phyloP scores from a whole-genome alignment of 2,113 vertebrate genomes.

The Bubo blakistoni region DNA sequence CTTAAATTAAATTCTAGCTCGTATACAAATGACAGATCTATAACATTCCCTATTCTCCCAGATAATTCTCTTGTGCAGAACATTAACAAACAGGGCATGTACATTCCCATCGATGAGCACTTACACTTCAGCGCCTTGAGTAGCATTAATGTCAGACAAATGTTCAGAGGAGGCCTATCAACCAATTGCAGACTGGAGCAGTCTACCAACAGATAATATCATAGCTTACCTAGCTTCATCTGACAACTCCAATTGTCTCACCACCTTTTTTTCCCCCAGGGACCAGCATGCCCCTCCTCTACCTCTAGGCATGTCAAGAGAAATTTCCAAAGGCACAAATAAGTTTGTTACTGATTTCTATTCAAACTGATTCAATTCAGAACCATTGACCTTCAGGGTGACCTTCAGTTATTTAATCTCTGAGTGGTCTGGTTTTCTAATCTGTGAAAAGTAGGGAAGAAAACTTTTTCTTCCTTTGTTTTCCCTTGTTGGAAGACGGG shows the following conservation, averaged over 20 bases:
- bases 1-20: constrained; percentile 49
- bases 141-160: constrained; percentile 28
- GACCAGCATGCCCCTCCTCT: neutral
- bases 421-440: neutral
- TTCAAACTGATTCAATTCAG: neutral
- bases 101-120: constrained; percentile 6
- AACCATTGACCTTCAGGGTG: neutral
- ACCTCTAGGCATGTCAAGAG: neutral
- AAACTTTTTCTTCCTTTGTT: neutral
- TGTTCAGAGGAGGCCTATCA: constrained; percentile 31
- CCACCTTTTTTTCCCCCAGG: neutral
- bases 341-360: constrained; percentile 10
- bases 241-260: neutral
- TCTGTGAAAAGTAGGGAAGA: neutral
- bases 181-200: neutral
- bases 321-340: constrained; percentile 5
- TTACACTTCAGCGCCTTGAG: constrained; percentile 49
- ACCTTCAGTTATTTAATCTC: constrained; percentile 25
- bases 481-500: neutral
- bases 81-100: constrained; percentile 55
- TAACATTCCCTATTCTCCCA: constrained; percentile 1
- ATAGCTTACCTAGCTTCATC: neutral
- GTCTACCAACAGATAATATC: neutral
- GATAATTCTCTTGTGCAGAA: constrained; percentile 31
- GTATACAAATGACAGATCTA: constrained; percentile 21